phyloP scores from a whole-genome alignment of 2,113 vertebrate species.

The Leptocoma aspasia region DNA sequence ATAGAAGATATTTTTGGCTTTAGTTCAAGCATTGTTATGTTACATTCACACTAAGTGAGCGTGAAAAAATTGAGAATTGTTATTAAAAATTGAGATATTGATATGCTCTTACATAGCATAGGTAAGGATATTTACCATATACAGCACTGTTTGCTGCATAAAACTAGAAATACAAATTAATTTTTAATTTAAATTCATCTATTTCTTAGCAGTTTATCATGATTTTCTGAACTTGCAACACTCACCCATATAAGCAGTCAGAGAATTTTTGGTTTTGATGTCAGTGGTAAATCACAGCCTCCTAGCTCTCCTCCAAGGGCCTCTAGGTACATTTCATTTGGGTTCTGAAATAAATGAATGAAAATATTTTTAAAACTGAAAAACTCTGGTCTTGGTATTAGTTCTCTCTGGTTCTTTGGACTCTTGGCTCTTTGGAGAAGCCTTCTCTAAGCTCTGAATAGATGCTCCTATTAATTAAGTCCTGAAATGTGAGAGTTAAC shows the following conservation, averaged over 20 bases:
- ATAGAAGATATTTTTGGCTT: background rate
- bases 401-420: background rate
- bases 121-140: background rate
- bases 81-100: background rate
- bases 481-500: background rate
- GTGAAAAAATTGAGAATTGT: background rate
- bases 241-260: background rate
- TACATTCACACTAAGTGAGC: background rate
- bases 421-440: background rate
- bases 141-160: background rate
- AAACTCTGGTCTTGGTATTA: background rate
- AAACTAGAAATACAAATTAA: background rate
- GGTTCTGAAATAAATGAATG: background rate
- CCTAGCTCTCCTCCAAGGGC: background rate
- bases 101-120: background rate
- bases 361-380: background rate
- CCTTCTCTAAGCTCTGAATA: background rate
- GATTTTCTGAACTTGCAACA: background rate
- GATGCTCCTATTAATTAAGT: background rate
- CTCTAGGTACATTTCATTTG: background rate
- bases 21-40: background rate
- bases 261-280: background rate
- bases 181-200: background rate
- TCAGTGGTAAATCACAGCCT: accelerated
- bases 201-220: background rate